These are phyloP conservation scores for Pterostichus niger DNA, from an alignment of 2,888 invertebrate species.

Conservation along the genomic window DNA sequence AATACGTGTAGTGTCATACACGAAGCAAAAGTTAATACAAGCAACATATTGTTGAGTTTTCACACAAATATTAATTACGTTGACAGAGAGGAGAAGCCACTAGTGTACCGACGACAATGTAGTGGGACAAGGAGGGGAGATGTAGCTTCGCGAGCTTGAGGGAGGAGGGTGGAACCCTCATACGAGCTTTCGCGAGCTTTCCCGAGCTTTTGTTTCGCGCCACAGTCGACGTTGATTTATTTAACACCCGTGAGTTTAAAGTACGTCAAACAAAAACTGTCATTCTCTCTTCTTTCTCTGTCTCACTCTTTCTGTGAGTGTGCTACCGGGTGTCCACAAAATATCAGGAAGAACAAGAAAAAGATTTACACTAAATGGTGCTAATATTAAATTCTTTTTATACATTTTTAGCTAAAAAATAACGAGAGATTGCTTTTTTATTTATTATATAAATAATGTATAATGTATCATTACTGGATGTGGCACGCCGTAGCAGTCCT, in stretches of 20 bases:
- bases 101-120: conserved; percentile 16
- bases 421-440: too few relatives aligned
- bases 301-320: conserved; percentile 15
- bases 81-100: conserved; percentile 17
- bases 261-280: conserved; percentile 62
- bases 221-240: conserved; percentile 60
- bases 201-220: conserved; percentile 59
- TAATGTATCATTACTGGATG: too few relatives aligned
- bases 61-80: conserved; percentile 59
- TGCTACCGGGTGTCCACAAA: neutral
- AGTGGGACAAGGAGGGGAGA: conserved; percentile 24
- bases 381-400: too few relatives aligned
- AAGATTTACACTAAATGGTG: too few relatives aligned
- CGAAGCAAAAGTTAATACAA: conserved; percentile 58
- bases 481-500: too few relatives aligned
- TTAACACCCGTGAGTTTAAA: conserved; percentile 61
- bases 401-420: too few relatives aligned
- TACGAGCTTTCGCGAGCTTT: conserved; percentile 30
- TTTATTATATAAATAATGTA: too few relatives aligned
- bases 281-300: conserved; percentile 24
- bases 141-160: conserved; percentile 10
- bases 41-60: conserved; percentile 59
- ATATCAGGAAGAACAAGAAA: too few relatives aligned
- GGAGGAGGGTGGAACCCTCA: neutral
- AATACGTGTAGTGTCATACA: conserved; percentile 35